Percentiles rank a stretch among this genome's conserved stretches.
These are phyloP conservation scores for Verasper variegatus DNA, from an alignment of 2,113 vertebrate species.

Conservation along the genomic window DNA sequence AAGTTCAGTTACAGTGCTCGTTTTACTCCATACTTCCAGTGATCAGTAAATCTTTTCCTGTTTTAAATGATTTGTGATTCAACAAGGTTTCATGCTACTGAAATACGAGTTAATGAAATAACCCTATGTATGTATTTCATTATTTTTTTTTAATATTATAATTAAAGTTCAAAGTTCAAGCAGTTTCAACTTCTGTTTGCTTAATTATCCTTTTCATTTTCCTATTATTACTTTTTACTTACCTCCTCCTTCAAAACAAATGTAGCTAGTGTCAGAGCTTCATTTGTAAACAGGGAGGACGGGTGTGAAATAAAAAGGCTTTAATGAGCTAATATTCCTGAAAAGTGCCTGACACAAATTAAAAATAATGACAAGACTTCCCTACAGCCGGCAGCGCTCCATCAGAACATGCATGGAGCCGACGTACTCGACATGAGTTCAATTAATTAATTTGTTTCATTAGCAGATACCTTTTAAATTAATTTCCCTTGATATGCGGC, in stretches of 20 bases:
- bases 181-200: too few species aligned
- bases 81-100: too few species aligned
- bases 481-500: constrained; percentile 67
- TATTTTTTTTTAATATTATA: too few species aligned
- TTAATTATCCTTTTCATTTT: too few species aligned
- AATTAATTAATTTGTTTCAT: constrained; percentile 77
- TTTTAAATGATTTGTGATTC: too few species aligned
- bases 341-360: constrained; percentile 67
- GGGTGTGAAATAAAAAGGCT: constrained; percentile 23
- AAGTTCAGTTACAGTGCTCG: too few species aligned
- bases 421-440: constrained; percentile 62
- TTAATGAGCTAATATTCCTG: constrained; percentile 49
- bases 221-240: too few species aligned
- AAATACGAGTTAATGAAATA: too few species aligned
- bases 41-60: too few species aligned
- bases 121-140: too few species aligned
- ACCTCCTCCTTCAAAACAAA: neutral
- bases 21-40: too few species aligned
- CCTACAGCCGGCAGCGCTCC: constrained; percentile 62
- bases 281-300: constrained; percentile 38
- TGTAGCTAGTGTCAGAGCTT: neutral
- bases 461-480: constrained; percentile 65
- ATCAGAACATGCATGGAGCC: constrained; percentile 55
- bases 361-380: constrained; percentile 65
- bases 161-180: too few species aligned